phyloP scores from a whole-genome alignment of 2,797 vertebrate species.

The Squalus acanthias region DNA sequence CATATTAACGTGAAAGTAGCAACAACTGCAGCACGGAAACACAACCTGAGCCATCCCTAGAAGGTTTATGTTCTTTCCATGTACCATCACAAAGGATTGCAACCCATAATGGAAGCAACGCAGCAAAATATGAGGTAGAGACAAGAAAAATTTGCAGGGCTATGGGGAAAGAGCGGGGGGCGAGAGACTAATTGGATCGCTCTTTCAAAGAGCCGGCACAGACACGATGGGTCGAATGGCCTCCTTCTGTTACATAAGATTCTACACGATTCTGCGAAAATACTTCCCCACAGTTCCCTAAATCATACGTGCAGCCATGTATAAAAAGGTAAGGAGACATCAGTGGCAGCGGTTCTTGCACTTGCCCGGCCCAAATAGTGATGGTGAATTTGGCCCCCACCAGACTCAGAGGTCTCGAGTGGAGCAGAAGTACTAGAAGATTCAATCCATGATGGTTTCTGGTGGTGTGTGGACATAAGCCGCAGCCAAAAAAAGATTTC shows the following conservation, averaged over 20 bases:
- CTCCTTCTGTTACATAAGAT: neutral
- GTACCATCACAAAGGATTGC: no score
- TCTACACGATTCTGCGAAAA: neutral
- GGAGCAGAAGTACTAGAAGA: neutral
- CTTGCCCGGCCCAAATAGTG: neutral
- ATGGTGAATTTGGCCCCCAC: neutral
- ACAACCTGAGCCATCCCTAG: no score
- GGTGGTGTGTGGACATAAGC: no score
- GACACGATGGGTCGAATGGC: neutral
- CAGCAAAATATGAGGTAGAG: neutral
- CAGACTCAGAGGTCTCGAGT: no score
- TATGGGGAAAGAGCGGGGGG: neutral
- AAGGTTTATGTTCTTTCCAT: no score
- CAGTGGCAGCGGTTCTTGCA: neutral
- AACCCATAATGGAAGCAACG: no score
- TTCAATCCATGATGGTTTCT: no score
- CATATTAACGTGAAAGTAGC: no score
- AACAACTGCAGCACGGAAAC: no score
- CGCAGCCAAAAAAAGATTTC: no score
- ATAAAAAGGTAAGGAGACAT: neutral
- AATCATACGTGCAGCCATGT: neutral
- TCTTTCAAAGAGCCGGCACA: neutral
- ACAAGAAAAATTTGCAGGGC: neutral
- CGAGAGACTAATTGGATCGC: neutral
- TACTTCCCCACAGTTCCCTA: neutral